Evolutionary conservation across 2,113 vertebrate species (phyloP).

Genomic region (Clupea harengus): DNA sequence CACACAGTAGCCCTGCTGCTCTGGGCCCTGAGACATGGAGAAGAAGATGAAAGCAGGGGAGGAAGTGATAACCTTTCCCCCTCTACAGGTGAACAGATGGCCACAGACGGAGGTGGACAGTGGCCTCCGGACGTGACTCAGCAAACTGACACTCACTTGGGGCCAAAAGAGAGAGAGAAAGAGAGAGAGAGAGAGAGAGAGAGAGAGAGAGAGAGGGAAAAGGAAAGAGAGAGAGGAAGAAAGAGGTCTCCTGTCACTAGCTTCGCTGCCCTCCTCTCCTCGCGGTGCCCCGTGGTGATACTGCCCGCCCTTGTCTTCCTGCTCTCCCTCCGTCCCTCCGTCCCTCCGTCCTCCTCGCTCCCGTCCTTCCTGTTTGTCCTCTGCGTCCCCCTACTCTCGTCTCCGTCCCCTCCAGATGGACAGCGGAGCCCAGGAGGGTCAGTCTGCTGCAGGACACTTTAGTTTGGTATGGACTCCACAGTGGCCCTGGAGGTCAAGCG

Average conservation of each 20-base stretch:
- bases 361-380: background rate
- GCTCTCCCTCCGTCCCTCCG: background rate
- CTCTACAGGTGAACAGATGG: slow-evolving; percentile 51
- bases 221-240: background rate
- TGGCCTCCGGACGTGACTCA: slow-evolving; percentile 41
- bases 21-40: background rate
- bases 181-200: slow-evolving; percentile 11
- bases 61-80: slow-evolving; percentile 41
- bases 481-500: background rate
- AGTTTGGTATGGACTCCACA: background rate
- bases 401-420: background rate
- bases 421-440: background rate
- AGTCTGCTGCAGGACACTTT: background rate
- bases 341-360: background rate
- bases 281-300: background rate
- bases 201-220: background rate
- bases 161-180: slow-evolving; percentile 13
- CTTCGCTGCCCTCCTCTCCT: background rate
- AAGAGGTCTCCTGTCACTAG: background rate
- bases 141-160: slow-evolving; percentile 30
- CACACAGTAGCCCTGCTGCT: background rate
- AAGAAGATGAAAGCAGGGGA: background rate
- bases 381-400: background rate
- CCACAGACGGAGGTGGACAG: slow-evolving; percentile 48
- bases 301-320: background rate